Evolutionary conservation across 2,888 invertebrate species (phyloP).

Genomic region (Conomelus anceps): DNA sequence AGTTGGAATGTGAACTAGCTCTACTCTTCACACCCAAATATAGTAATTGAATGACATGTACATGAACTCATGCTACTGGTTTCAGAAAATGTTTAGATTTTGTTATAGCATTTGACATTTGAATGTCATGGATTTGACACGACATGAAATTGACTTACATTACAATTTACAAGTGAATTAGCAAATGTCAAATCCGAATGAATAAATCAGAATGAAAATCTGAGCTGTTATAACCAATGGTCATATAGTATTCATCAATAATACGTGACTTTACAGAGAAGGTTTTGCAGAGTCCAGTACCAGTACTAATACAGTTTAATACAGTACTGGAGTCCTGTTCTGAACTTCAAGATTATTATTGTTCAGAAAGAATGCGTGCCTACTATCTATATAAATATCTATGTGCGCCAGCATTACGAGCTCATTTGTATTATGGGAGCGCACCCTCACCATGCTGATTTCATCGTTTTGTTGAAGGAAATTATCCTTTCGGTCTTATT

Average conservation of each 20-base stretch:
- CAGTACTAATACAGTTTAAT: background rate
- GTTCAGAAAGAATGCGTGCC: background rate
- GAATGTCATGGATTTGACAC: no score
- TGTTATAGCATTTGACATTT: no score
- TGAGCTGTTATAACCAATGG: background rate
- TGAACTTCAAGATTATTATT: background rate
- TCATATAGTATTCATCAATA: background rate
- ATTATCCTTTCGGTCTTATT: background rate
- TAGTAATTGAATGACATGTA: no score
- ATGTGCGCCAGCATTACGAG: no score
- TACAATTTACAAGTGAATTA: no score
- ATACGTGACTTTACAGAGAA: background rate
- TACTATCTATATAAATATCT: no score
- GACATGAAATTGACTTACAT: no score
- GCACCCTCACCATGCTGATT: background rate
- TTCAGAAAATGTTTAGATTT: no score
- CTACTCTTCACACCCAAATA: no score
- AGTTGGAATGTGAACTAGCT: no score
- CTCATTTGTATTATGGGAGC: background rate
- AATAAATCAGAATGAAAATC: background rate
- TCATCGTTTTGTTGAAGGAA: background rate
- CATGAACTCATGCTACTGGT: no score
- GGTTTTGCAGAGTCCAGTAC: no score
- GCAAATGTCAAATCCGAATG: background rate
- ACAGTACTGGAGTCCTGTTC: background rate